Base-by-base conservation (phyloP, 2,888 invertebrate species). In the Ennomos erosarius region DNA sequence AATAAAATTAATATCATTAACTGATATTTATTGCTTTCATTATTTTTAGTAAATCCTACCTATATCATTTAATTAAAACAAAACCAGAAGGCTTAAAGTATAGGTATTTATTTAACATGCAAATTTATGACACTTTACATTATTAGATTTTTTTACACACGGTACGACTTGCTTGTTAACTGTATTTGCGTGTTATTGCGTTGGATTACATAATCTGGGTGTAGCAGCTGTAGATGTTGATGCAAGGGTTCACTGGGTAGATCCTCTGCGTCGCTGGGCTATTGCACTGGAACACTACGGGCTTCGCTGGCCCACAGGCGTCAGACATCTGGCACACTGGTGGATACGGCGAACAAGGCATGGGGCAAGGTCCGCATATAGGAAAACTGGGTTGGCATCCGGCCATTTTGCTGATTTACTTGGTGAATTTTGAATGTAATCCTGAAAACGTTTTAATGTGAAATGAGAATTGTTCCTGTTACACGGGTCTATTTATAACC, bases 221-320 rank as follows among this genome's bases (percentile, higher is more conserved):
- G 57, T 87, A 73, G 67, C 87, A 88, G 70, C 90, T 91, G 79
- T 90, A 91, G 66, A 91, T 89, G 63, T 91, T 90, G 74, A 91
- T 90, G 71, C 88, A 88, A 1, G 90, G 90, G 59, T 85, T 85
- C 40, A 86, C 75, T 33, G 79, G 77, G 56, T 78, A 80, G 55
- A 75, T 72, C 55, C 82, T 79, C 40, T 78, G 75, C 6, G 68
- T 56, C 9, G 80, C 79, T 1, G 82, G 81, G 5, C 70, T 61
- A 45, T 64, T 75, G 58, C 65, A 76, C n/a, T 77, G 69, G 62
- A 79, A 85, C 36, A 75, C 11, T 60, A 76, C 71, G 0, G 80
- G 75, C 9, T 60, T 57, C 9, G 53, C 40, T 0, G 64, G 64
- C 16, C 71, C 68, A 54, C 75, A 75, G 2, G 9, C 10, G 9